Evolutionary conservation across 2,113 vertebrate genomes (phyloP).

Genomic region (Heterotis niloticus): DNA sequence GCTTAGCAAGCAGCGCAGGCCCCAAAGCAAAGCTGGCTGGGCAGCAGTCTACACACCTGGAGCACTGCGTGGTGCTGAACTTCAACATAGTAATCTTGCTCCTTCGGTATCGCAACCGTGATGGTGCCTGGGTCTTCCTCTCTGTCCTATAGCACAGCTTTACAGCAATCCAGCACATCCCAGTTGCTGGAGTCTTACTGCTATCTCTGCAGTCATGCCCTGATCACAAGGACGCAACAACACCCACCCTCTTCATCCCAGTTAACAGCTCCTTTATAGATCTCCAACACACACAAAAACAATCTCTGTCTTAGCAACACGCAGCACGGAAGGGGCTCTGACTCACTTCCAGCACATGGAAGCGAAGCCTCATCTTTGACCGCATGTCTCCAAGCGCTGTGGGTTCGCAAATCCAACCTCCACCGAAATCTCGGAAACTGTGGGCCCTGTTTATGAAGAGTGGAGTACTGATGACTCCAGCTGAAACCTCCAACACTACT

Average conservation of each 20-base stretch:
- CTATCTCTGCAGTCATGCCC: neutral
- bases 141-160: neutral
- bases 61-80: constrained; percentile 26
- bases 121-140: neutral
- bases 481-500: too few species aligned
- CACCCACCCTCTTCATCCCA: neutral
- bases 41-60: constrained; percentile 14
- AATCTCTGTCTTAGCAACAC: neutral
- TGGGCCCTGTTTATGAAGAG: neutral
- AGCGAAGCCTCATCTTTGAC: too few species aligned
- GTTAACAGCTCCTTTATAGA: neutral
- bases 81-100: constrained; percentile 24
- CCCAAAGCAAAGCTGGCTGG: neutral
- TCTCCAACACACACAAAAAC: neutral
- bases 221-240: constrained; percentile 21
- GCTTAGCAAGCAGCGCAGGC: neutral
- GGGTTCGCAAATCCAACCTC: neutral
- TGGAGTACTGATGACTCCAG: neutral
- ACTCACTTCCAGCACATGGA: neutral
- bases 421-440: neutral
- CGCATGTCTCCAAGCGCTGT: neutral
- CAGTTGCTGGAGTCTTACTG: neutral
- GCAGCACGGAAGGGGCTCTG: neutral
- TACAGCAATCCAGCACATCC: neutral
- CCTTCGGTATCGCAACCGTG: neutral